phyloP scores from a whole-genome alignment of 2,113 vertebrate species.

The Ploceus nigricollis region DNA sequence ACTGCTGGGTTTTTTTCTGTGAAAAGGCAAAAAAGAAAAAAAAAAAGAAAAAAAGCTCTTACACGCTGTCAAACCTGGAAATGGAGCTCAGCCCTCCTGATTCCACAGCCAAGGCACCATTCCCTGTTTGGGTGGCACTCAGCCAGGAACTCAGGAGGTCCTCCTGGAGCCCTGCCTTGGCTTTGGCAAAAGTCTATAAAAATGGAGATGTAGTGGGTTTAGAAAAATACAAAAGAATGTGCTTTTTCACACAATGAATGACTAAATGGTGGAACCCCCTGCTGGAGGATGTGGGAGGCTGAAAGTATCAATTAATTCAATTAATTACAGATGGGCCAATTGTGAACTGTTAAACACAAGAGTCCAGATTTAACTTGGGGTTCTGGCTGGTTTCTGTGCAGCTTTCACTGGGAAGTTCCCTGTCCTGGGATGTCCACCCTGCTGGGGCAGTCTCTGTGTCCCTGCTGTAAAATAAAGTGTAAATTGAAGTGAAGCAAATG shows the following conservation, averaged over 20 bases:
- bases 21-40: not conserved
- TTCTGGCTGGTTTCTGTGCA: not conserved
- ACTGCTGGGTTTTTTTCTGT: not conserved
- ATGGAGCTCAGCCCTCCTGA: not conserved
- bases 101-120: not conserved
- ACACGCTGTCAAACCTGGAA: not conserved
- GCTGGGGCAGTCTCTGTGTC: not conserved
- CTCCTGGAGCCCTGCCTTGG: conserved; percentile 23
- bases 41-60: not conserved
- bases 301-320: not conserved
- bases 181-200: conserved; percentile 30
- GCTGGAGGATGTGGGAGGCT: conserved; percentile 15
- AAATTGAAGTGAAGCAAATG: not conserved
- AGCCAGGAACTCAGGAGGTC: conserved; percentile 53
- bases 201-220: conserved; percentile 26
- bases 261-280: not conserved
- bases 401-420: not conserved
- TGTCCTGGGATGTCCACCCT: not conserved
- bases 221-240: conserved; percentile 16
- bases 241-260: not conserved
- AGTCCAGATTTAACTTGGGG: not conserved
- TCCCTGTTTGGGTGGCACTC: not conserved
- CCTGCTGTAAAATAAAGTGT: not conserved
- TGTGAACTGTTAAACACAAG: not conserved
- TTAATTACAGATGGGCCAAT: not conserved